Conservation (phyloP, 2,113 vertebrate species). For the Alethe diademata region DNA sequence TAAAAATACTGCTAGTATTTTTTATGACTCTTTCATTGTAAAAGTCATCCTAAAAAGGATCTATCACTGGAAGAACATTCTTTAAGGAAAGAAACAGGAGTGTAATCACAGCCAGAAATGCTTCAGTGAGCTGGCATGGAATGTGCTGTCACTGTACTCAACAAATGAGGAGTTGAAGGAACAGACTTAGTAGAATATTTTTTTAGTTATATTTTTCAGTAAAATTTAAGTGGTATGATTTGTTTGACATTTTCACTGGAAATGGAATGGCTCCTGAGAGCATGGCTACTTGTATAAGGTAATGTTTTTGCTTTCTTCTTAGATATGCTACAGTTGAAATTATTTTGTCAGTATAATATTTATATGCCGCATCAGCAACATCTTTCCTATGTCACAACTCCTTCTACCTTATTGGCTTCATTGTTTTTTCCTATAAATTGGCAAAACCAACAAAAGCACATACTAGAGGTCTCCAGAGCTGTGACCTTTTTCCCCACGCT, state of each 20-base stretch:
- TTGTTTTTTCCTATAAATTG: not conserved
- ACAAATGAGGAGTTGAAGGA: not conserved
- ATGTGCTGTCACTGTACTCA: not conserved
- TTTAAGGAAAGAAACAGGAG: not conserved
- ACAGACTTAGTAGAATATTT: not conserved
- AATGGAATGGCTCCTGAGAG: not conserved
- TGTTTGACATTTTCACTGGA: not conserved
- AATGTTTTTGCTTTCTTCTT: not conserved
- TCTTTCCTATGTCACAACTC: not conserved
- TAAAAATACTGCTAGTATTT: not conserved
- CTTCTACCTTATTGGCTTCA: not conserved
- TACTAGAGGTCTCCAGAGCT: not conserved
- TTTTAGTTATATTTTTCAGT: not conserved
- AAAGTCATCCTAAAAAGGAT: not conserved
- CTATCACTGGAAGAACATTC: not conserved
- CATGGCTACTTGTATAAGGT: not conserved
- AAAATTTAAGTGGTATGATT: not conserved
- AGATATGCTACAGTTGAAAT: not conserved
- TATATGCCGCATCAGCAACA: not conserved
- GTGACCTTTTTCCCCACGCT: constrained; percentile 5
- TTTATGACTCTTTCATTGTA: not conserved
- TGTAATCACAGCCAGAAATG: not conserved
- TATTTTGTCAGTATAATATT: not conserved
- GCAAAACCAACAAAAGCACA: not conserved
- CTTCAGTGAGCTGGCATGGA: not conserved